Evolutionary conservation across 1,140 invertebrate species (phyloP), one percentile per base, ranked within the genome.

Genomic region (Drosophila pseudoobscura): DNA sequence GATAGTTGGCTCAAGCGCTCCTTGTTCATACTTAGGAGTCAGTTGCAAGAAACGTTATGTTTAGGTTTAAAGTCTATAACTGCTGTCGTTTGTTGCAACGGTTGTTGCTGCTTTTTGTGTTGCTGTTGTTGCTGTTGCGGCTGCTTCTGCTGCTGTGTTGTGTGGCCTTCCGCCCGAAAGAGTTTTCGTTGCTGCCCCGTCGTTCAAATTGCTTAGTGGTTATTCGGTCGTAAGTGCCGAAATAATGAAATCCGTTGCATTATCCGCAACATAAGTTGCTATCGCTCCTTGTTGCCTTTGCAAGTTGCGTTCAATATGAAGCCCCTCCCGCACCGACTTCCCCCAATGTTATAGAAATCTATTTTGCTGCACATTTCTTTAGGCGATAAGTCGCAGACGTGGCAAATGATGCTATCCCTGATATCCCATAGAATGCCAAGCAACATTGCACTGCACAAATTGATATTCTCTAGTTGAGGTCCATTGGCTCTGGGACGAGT

Each of bases 301-400:
- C 59, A 41, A 41, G 51, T 72, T 54, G 50, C 39, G 26, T 53
- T 61, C 29, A 13, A 41, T 39, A 45, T 57, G 56, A 26, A 24
- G 24, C 24, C 22, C 44, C 35, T 17, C 54, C 46, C 29, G 22
- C 51, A 46, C 35, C 39, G 24, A 8, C 8, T 3, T 9, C 2
- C 31, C 35, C 4, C 11, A 13, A 13, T 13, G 11, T 8, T 11
- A 13, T 72, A 58, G 71, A 80, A 84, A 84, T 85, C 82, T 71
- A 82, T 88, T 88, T 88, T 68, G 75, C 70, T 83, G 83, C 74
- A 75, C 78, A 88, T 88, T 88, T 88, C 83, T 87, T 72, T 71
- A 60, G 82, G 82, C 83, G 83, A 87, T 87, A 87, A 87, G 83
- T 87, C 78, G 83, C 83, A 87, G 83, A 87, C 83, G 77, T 87